Conservation (phyloP, 2,113 vertebrate genomes). For the Rhinopomastus cyanomelas region DNA sequence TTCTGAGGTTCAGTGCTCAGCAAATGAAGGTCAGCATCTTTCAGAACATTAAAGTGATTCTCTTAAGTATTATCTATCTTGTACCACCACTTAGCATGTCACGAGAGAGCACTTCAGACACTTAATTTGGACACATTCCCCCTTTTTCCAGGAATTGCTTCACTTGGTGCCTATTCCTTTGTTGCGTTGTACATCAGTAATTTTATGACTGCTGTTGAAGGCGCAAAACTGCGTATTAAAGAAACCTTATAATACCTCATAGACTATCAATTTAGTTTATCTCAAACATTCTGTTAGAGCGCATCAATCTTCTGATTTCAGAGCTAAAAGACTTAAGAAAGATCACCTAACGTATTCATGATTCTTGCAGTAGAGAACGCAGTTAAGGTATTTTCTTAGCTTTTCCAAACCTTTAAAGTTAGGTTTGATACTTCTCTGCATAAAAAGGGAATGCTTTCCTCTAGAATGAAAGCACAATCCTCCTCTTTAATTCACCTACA, state of each 20-base stretch:
- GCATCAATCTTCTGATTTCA: not conserved
- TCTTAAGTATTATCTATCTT: not conserved
- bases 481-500: not conserved
- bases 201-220: not conserved
- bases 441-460: not conserved
- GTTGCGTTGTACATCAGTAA: not conserved
- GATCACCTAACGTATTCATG: not conserved
- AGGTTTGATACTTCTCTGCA: not conserved
- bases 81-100: not conserved
- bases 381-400: not conserved
- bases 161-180: not conserved
- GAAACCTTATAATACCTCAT: not conserved
- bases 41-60: not conserved
- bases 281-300: not conserved
- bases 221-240: not conserved
- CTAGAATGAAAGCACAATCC: not conserved
- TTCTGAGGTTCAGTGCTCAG: not conserved
- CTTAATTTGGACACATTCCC: not conserved
- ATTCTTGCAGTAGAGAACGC: not conserved
- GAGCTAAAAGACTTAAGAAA: not conserved
- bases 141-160: not conserved
- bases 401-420: not conserved
- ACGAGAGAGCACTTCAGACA: not conserved
- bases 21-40: not conserved
- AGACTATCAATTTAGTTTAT: not conserved